A percentile compares a stretch with the other conserved stretches of the same genome.
Conservation (phyloP, 2,888 invertebrate genomes). For the Endotricha flammealis region DNA sequence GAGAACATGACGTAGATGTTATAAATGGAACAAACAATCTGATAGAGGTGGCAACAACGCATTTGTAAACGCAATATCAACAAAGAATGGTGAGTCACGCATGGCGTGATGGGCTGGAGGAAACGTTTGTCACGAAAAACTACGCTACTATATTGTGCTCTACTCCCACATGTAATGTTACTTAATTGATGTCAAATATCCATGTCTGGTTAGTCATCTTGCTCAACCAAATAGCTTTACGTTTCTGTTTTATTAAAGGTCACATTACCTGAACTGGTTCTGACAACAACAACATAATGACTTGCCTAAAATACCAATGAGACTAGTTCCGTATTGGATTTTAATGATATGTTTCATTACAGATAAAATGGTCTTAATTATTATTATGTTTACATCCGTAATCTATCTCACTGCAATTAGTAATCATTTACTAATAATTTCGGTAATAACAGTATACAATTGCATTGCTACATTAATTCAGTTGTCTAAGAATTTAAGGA, state of each 20-base stretch:
- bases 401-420: too few species aligned
- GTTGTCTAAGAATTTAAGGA: constrained; percentile 23
- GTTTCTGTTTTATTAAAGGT: too few species aligned
- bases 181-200: constrained; percentile 10
- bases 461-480: constrained; percentile 9
- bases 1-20: constrained; percentile 20
- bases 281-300: too few species aligned
- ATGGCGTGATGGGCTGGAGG: constrained; percentile 49
- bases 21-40: constrained; percentile 23
- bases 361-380: too few species aligned
- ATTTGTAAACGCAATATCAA: constrained; percentile 38
- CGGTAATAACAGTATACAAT: too few species aligned
- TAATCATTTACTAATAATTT: background rate
- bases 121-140: constrained; percentile 56
- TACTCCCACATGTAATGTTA: constrained; percentile 8
- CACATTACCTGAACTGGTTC: too few species aligned
- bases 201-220: background rate
- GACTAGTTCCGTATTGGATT: too few species aligned
- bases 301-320: too few species aligned
- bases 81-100: constrained; percentile 53
- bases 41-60: constrained; percentile 42
- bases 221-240: too few species aligned
- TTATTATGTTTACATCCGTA: too few species aligned
- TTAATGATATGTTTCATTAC: too few species aligned
- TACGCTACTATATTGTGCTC: constrained; percentile 17